Conservation (phyloP, 2,888 invertebrate genomes). For the Tupiocoris notatus region DNA sequence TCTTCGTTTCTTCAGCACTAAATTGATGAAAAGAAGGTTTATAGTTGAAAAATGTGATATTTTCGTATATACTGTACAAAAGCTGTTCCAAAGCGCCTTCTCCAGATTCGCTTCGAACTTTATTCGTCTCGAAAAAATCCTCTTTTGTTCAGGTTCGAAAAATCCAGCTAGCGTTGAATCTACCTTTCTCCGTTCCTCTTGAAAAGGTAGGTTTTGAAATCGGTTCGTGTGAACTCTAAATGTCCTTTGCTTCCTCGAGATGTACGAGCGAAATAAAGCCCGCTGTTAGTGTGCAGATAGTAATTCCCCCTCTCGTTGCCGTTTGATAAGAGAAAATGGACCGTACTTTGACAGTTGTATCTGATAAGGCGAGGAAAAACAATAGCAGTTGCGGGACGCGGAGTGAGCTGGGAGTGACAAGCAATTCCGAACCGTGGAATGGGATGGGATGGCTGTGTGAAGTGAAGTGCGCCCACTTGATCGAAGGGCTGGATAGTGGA, state of each 20-base stretch:
- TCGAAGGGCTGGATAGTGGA: conserved; percentile 25
- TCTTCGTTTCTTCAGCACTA: too few relatives aligned
- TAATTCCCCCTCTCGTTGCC: not conserved
- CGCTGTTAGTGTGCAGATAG: not conserved
- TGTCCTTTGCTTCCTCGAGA: not conserved
- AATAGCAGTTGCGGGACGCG: conserved; percentile 9
- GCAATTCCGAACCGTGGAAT: conserved; percentile 10
- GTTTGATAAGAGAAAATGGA: conserved; percentile 33
- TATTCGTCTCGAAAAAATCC: too few relatives aligned
- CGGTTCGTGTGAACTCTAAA: too few relatives aligned
- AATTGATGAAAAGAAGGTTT: too few relatives aligned
- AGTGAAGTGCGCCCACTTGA: conserved; percentile 4
- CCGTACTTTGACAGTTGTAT: conserved; percentile 40
- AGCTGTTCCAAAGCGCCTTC: too few relatives aligned
- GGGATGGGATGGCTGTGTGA: not conserved
- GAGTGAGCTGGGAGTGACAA: conserved; percentile 38
- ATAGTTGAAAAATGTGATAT: too few relatives aligned
- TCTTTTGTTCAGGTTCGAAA: too few relatives aligned
- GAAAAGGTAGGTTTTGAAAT: too few relatives aligned
- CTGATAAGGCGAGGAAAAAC: conserved; percentile 31
- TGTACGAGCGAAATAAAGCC: not conserved
- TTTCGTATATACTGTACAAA: too few relatives aligned
- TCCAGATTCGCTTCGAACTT: too few relatives aligned
- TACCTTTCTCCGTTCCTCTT: too few relatives aligned
- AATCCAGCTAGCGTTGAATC: too few relatives aligned